Evolutionary conservation across 1,140 invertebrate genomes (phyloP).

Genomic region (Scaptomyza montana): DNA sequence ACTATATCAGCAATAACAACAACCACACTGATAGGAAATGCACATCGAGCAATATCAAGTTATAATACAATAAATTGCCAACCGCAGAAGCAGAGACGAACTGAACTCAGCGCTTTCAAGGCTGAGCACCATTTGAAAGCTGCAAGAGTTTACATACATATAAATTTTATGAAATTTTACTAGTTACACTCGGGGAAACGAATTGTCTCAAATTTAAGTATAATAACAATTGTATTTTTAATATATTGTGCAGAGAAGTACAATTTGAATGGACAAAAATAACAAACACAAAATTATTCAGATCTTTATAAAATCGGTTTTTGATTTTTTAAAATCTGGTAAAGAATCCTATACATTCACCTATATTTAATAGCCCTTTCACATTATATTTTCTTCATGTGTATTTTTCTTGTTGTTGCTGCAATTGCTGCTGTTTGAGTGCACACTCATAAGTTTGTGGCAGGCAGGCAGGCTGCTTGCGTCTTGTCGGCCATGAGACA

Average conservation of each 20-base stretch:
- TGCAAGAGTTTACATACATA: conserved; percentile 71
- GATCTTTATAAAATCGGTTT: too few species aligned
- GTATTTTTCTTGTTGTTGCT: conserved; percentile 25
- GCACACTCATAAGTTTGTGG: conserved; percentile 65
- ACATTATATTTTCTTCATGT: not conserved
- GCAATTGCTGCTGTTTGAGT: conserved; percentile 28
- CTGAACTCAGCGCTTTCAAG: conserved; percentile 40
- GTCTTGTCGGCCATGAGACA: conserved; percentile 63
- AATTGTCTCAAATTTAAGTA: too few species aligned
- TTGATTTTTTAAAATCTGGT: too few species aligned
- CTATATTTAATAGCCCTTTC: too few species aligned
- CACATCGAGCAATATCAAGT: conserved; percentile 65
- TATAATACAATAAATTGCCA: conserved; percentile 75
- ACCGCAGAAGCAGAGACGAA: conserved; percentile 27
- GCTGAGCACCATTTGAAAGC: conserved; percentile 43
- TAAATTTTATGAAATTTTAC: conserved; percentile 71
- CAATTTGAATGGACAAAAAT: too few species aligned
- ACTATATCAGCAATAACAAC: conserved; percentile 1
- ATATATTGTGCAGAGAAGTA: not conserved
- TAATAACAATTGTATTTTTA: not conserved
- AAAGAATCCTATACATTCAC: too few species aligned
- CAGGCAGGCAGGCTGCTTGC: conserved; percentile 49
- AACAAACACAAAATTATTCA: too few species aligned
- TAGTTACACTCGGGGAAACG: not conserved
- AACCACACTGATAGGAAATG: conserved; percentile 24